Conservation (phyloP, 2,113 vertebrate species). For the Dinomys branickii region DNA sequence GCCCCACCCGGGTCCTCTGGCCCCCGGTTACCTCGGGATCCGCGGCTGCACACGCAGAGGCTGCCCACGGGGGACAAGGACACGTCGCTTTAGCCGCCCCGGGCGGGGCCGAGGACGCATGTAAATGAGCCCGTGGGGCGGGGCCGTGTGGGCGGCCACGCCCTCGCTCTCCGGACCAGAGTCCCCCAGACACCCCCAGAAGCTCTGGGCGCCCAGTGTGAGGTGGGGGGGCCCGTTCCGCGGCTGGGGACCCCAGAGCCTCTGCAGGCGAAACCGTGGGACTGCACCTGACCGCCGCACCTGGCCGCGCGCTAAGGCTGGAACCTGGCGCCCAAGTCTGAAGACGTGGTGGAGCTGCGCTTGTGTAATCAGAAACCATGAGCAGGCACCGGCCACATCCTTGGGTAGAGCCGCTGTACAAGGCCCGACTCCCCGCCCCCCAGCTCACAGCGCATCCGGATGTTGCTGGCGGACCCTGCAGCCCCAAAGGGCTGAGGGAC, state of each 20-base stretch:
- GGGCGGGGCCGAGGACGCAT: constrained; percentile 71
- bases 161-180: not conserved
- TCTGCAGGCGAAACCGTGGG: not conserved
- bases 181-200: not conserved
- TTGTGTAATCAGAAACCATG: not conserved
- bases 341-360: not conserved
- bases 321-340: not conserved
- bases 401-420: not conserved
- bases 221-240: not conserved
- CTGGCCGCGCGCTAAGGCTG: not conserved
- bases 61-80: constrained; percentile 81
- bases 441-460: no score
- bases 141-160: constrained; percentile 37
- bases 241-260: not conserved
- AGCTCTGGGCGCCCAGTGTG: fast-evolving
- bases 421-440: not conserved
- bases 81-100: constrained; percentile 86
- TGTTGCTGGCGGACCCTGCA: not conserved
- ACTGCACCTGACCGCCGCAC: not conserved
- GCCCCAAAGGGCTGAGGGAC: not conserved
- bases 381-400: not conserved
- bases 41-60: constrained; percentile 27
- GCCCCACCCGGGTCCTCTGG: not conserved
- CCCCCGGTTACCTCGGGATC: constrained; percentile 64
- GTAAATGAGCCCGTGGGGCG: constrained; percentile 66